phyloP scores from a whole-genome alignment of 2,888 invertebrate genomes.

The Therioaphis trifolii region DNA sequence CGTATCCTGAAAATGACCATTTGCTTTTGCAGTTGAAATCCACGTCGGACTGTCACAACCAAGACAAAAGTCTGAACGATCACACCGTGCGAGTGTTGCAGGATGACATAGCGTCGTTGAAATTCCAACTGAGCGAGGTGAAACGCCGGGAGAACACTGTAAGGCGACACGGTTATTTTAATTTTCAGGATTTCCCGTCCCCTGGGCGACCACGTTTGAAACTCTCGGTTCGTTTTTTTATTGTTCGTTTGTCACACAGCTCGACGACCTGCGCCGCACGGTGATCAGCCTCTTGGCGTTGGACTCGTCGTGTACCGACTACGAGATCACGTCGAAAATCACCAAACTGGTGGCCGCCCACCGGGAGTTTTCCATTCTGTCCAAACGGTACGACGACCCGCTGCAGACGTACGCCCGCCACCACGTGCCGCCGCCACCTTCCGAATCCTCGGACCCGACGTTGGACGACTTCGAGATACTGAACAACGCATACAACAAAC shows the following conservation, averaged over 20 bases:
- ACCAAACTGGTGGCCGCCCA: constrained; percentile 88
- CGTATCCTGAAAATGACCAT: too few relatives aligned
- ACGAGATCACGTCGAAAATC: constrained; percentile 80
- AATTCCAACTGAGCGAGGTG: constrained; percentile 80
- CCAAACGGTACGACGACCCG: constrained; percentile 78
- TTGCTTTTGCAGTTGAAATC: constrained; percentile 70
- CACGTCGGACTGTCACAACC: constrained; percentile 77
- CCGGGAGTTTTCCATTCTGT: constrained; percentile 86
- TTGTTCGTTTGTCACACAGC: constrained; percentile 68
- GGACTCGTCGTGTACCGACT: constrained; percentile 79
- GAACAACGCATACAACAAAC: constrained; percentile 48
- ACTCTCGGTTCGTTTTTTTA: too few relatives aligned
- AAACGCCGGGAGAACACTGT: constrained; percentile 76
- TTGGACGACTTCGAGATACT: constrained; percentile 57
- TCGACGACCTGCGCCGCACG: constrained; percentile 81
- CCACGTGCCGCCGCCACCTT: constrained; percentile 20
- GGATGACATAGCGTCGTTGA: constrained; percentile 81
- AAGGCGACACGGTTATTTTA: constrained; percentile 43
- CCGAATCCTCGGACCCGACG: constrained; percentile 53
- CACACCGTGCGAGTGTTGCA: constrained; percentile 78
- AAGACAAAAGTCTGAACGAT: constrained; percentile 77
- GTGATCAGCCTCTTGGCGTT: constrained; percentile 81
- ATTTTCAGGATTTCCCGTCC: neutral
- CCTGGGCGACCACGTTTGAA: too few relatives aligned
- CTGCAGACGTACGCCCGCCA: constrained; percentile 67